Percentiles rank a stretch among this genome's conserved stretches.
phyloP scores from a whole-genome alignment of 2,113 vertebrate species.

The Petaurus breviceps region DNA sequence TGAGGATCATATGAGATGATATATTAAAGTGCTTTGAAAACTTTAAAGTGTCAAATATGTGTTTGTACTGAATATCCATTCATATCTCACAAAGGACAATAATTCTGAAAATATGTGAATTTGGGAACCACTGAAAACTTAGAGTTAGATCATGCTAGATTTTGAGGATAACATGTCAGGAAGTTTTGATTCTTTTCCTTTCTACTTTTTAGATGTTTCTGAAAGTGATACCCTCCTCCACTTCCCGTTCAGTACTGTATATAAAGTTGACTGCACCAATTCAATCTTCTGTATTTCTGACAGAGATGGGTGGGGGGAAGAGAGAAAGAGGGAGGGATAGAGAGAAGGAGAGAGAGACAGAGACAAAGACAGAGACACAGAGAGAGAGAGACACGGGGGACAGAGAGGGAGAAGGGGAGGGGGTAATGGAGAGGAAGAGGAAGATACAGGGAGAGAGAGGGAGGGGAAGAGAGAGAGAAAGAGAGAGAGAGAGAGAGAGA shows the following conservation, averaged over 20 bases:
- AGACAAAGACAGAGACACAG: too few relatives aligned
- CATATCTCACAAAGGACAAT: conserved; percentile 52
- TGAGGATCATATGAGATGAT: neutral
- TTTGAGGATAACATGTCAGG: conserved; percentile 3
- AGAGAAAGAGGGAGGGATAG: too few relatives aligned
- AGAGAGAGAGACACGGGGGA: too few relatives aligned
- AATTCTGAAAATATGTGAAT: conserved; percentile 71
- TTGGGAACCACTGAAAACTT: conserved; percentile 20
- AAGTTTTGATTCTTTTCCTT: conserved; percentile 63
- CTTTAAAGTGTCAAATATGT: neutral
- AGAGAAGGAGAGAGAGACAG: too few relatives aligned
- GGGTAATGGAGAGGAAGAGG: too few relatives aligned
- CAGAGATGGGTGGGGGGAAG: neutral
- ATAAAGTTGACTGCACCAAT: conserved; percentile 38
- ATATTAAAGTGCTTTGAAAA: neutral
- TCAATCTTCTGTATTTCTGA: conserved; percentile 15
- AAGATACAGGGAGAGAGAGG: too few relatives aligned
- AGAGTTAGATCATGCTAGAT: conserved; percentile 23
- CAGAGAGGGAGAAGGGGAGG: too few relatives aligned
- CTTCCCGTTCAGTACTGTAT: neutral
- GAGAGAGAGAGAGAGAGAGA: too few relatives aligned
- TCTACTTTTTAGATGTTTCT: conserved; percentile 30
- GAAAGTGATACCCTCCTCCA: conserved; percentile 1
- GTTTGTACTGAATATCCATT: conserved; percentile 68
- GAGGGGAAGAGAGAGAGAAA: too few relatives aligned